Conservation (phyloP, 2,888 invertebrate genomes). For the Dasypogon diadema region DNA sequence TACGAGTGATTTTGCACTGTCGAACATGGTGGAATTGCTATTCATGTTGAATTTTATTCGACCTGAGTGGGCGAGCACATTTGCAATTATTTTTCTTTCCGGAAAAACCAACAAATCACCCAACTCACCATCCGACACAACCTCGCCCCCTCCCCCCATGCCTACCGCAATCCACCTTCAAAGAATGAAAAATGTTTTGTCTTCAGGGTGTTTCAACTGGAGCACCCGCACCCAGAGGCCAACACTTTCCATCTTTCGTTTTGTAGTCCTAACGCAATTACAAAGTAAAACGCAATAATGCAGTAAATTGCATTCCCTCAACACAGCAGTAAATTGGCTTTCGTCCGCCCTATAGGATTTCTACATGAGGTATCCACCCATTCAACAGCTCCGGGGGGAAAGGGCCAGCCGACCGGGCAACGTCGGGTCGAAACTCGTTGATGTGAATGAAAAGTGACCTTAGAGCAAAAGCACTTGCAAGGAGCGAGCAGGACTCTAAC, state of each 20-base stretch:
- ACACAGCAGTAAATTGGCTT: conserved; percentile 44
- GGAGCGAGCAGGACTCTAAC: not conserved
- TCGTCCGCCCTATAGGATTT: not conserved
- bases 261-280: conserved; percentile 33
- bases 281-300: conserved; percentile 45
- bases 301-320: conserved; percentile 46
- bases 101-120: conserved; percentile 21
- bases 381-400: not conserved
- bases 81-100: conserved; percentile 27
- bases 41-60: not conserved
- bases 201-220: not conserved
- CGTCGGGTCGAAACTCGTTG: too few relatives aligned
- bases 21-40: not conserved
- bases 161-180: not conserved
- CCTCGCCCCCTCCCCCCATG: too few relatives aligned
- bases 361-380: not conserved
- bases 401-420: too few relatives aligned
- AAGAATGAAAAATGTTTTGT: not conserved
- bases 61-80: not conserved
- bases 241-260: not conserved
- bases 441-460: conserved; percentile 33
- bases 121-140: not conserved
- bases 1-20: not conserved
- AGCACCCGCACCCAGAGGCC: not conserved
- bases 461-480: too few relatives aligned